Evolutionary conservation across 2,888 invertebrate genomes (phyloP), one percentile per base, ranked within the genome.

Genomic region (Polydrusus pterygomalis): DNA sequence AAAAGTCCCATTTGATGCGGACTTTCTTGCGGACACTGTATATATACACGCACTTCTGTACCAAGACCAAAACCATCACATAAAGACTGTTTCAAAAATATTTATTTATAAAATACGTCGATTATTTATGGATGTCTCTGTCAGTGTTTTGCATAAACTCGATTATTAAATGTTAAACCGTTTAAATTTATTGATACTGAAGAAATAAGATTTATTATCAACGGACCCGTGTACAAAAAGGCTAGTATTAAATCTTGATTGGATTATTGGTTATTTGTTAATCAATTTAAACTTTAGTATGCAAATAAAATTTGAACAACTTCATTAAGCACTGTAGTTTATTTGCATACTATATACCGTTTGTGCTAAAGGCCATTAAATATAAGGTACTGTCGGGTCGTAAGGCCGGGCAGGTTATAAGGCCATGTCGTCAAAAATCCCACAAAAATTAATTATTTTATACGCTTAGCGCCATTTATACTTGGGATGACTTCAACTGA

Each of bases 111-210:
- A 38, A 58, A 34, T 58, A 58, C 7, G 17, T 1, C 15, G 1
- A 58, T 58, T 17, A 58, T 58, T 58, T 58, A 58, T 17, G 9
- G 17, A 7, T 58, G 9, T 58, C 34, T 10, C 34, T 34, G 25
- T 38, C 34, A 15, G 15, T 58, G 38, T 58, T 58, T 58, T 38
- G 58, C 58, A 58, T 38, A 58, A 58, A 58, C 38, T 38, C 17
- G 58, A 38, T 58, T 58, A 58, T 38, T 56, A 58, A 58, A 58
- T 58, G 58, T 58, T 58, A 58, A 38, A 58, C 38, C 58, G 34
- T 58, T 58, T 58, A 58, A 58, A 58, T 58, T 58, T 58, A 58
- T 56, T 58, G 58, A 58, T 58, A 15, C 58, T 58, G 58, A 17
- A 58, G 58, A 38, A 58, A 38, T 10, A 38, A 17, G 34, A 58